These are phyloP conservation scores for Silurus asotus DNA, from an alignment of 2,113 vertebrate genomes.

Conservation along the genomic window DNA sequence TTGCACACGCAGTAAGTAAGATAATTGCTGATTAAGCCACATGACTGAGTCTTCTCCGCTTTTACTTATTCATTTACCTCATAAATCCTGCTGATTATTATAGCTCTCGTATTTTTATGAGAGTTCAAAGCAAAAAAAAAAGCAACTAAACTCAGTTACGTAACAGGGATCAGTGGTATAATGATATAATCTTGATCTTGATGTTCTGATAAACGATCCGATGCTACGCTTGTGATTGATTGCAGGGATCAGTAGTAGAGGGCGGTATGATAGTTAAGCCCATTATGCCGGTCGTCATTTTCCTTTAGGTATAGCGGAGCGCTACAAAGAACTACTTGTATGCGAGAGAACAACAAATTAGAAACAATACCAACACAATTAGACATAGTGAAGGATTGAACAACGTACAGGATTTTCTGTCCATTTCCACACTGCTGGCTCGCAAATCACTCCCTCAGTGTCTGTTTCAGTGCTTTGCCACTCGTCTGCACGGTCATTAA, in stretches of 20 bases:
- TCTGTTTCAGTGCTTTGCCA: conserved; percentile 1
- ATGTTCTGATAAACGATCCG: neutral
- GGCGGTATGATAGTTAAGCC: neutral
- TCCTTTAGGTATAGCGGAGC: neutral
- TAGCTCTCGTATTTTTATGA: neutral
- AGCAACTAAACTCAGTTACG: neutral
- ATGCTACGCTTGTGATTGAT: neutral
- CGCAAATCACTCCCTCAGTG: neutral
- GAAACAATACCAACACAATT: neutral
- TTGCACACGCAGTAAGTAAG: neutral
- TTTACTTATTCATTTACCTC: conserved; percentile 6
- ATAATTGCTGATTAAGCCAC: conserved; percentile 28
- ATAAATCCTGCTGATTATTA: neutral
- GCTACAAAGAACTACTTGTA: neutral
- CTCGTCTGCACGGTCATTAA: neutral
- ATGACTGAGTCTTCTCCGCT: neutral
- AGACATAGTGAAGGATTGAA: neutral
- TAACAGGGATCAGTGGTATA: neutral
- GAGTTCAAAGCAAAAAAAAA: neutral
- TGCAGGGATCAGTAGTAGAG: neutral
- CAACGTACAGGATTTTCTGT: neutral
- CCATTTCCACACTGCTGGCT: neutral
- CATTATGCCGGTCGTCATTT: neutral
- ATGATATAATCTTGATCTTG: neutral
- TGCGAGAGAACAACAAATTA: neutral